Evolutionary conservation across 1,140 invertebrate species (phyloP).

Genomic region (Formica selysi): DNA sequence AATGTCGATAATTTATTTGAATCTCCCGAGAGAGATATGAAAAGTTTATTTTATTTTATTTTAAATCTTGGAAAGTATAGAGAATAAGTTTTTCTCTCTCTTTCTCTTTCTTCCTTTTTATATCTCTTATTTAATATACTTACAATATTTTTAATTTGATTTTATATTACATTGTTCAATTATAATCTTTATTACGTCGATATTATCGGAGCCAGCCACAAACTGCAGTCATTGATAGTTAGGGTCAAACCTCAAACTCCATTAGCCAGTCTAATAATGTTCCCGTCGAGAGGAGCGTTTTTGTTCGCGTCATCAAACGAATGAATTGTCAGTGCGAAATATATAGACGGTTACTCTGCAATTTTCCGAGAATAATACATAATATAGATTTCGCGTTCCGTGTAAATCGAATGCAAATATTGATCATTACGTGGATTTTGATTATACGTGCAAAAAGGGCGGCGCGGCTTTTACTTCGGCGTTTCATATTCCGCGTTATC

Average conservation of each 20-base stretch:
- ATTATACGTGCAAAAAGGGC: neutral
- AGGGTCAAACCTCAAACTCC: slow-evolving; percentile 62
- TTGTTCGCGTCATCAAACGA: slow-evolving; percentile 39
- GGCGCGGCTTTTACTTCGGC: slow-evolving; percentile 23
- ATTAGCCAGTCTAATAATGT: slow-evolving; percentile 67
- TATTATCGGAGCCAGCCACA: slow-evolving; percentile 26
- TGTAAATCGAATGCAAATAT: slow-evolving; percentile 63
- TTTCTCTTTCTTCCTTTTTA: neutral
- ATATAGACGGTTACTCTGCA: slow-evolving; percentile 22
- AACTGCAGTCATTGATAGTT: slow-evolving; percentile 56
- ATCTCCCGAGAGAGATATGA: neutral
- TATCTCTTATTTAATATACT: neutral
- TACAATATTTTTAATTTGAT: slow-evolving; percentile 26
- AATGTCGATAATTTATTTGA: neutral
- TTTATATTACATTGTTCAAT: slow-evolving; percentile 12
- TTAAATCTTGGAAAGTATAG: neutral
- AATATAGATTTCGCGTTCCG: neutral
- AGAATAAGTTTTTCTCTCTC: neutral
- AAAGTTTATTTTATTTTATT: neutral
- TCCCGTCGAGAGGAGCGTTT: slow-evolving; percentile 37
- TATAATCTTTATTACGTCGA: slow-evolving; percentile 56
- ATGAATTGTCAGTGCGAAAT: slow-evolving; percentile 52
- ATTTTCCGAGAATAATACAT: slow-evolving; percentile 66
- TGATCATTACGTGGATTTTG: slow-evolving; percentile 50
- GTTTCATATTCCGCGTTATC: slow-evolving; percentile 60